These are phyloP conservation scores for Leucopsar rothschildi DNA, from an alignment of 2,113 vertebrate genomes.

Conservation along the genomic window DNA sequence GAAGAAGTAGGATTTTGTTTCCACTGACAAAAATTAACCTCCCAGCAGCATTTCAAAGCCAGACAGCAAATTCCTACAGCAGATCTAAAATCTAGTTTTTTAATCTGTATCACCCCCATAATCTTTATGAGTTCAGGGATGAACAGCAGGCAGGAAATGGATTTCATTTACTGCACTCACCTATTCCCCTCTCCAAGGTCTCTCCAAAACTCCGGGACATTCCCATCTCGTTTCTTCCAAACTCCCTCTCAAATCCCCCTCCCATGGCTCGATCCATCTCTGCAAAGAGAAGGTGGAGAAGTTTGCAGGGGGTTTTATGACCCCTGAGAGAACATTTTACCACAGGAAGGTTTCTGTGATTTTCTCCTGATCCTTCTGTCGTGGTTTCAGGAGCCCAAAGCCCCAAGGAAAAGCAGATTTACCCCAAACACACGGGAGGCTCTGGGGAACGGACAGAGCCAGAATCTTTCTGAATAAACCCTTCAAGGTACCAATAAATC, in stretches of 20 bases:
- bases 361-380: background rate
- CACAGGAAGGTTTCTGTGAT: background rate
- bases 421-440: background rate
- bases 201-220: conserved; percentile 89
- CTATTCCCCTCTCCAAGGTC: conserved; percentile 87
- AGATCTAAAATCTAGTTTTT: background rate
- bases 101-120: fast-evolving
- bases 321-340: background rate
- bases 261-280: conserved; percentile 90
- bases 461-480: background rate
- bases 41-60: background rate
- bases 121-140: background rate
- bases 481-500: background rate
- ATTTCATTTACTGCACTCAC: conserved; percentile 59
- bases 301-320: background rate
- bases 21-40: background rate
- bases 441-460: background rate
- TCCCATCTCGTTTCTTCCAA: conserved; percentile 89
- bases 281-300: conserved; percentile 45
- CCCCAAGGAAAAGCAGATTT: background rate
- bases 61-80: background rate
- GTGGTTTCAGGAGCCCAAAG: background rate
- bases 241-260: conserved; percentile 85
- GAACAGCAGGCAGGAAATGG: background rate
- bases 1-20: background rate